Evolutionary conservation across 1,140 invertebrate species (phyloP), one percentile per base, ranked within the genome.

Genomic region (Drosophila sp.): DNA sequence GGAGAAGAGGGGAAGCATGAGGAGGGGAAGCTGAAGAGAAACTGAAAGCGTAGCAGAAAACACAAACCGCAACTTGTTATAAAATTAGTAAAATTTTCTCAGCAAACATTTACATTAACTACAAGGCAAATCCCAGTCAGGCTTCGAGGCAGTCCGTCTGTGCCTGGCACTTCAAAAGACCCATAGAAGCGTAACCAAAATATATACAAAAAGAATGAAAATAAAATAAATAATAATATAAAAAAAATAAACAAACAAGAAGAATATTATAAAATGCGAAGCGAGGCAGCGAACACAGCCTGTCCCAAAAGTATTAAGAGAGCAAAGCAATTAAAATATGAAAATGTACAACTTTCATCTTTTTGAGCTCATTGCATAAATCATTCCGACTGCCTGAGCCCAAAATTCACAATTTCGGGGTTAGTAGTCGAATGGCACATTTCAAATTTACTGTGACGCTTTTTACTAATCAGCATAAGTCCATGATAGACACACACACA

Each of bases 251-350:
- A 50, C 63, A 62, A 63, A 57, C 54, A 69, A 69, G 72, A 66
- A 63, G 69, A 71, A 78, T 63, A 70, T 58, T 64, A 76, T 56
- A 65, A 54, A 73, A 76, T 64, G 57, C 13, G 48, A 53, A 46
- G 14, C 27, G 61, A 69, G 70, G 51, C 16, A 25, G 58, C 32
- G 13, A 38, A 34, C 21, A 21, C 8, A 69, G 51, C 43, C 72
- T 78, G 83, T 89, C 83, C 83, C 83, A 89, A 89, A 89, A 89
- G 83, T 83, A 89, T 89, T 89, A 89, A 89, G 83, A 89, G 83
- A 89, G 83, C 83, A 89, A 89, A 89, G 83, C 83, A 89, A 89
- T 89, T 89, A 89, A 89, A 89, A 89, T 89, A 89, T 89, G 83
- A 89, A 89, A 89, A 89, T 89, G 83, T 89, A 89, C 83, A 89